These are phyloP conservation scores for Mesorhabditis spiculigera DNA, from an alignment of 2,888 invertebrate genomes.

Conservation along the genomic window DNA sequence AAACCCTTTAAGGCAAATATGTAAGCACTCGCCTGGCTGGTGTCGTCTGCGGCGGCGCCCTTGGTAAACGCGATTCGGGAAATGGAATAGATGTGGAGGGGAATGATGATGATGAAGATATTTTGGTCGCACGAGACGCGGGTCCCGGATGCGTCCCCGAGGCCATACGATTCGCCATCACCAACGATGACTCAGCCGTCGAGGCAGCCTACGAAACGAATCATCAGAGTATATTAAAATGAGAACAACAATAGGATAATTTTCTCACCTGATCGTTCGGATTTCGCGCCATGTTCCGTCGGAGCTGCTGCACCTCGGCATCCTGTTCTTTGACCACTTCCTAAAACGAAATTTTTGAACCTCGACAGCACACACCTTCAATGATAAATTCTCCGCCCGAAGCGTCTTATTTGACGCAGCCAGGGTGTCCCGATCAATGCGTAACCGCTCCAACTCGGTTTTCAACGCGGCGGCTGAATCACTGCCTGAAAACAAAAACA, in stretches of 20 bases:
- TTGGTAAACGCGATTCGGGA: slow-evolving; percentile 23
- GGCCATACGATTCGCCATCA: slow-evolving; percentile 33
- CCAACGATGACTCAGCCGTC: slow-evolving; percentile 13
- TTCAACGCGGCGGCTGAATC: slow-evolving; percentile 16
- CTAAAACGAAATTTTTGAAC: slow-evolving; percentile 23
- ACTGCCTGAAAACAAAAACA: too few relatives aligned
- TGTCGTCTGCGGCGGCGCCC: slow-evolving; percentile 26
- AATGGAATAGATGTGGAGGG: slow-evolving; percentile 11
- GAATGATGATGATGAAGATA: slow-evolving; percentile 10
- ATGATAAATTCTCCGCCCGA: slow-evolving; percentile 12
- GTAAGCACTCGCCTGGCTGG: slow-evolving; percentile 28
- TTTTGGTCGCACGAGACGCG: neutral
- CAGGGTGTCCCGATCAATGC: slow-evolving; percentile 27
- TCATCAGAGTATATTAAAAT: too few relatives aligned
- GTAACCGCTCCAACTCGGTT: slow-evolving; percentile 27
- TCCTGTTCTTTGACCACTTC: slow-evolving; percentile 33
- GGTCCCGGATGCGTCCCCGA: slow-evolving; percentile 10
- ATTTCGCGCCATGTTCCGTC: slow-evolving; percentile 20
- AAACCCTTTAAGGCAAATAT: slow-evolving; percentile 17
- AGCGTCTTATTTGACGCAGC: slow-evolving; percentile 24
- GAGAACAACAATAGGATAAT: neutral
- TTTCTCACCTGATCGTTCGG: slow-evolving; percentile 6
- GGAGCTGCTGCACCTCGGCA: slow-evolving; percentile 25
- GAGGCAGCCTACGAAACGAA: neutral
- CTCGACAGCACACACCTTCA: slow-evolving; percentile 1